Conservation (phyloP, 1,140 invertebrate genomes). For the Acromyrmex heyeri region DNA sequence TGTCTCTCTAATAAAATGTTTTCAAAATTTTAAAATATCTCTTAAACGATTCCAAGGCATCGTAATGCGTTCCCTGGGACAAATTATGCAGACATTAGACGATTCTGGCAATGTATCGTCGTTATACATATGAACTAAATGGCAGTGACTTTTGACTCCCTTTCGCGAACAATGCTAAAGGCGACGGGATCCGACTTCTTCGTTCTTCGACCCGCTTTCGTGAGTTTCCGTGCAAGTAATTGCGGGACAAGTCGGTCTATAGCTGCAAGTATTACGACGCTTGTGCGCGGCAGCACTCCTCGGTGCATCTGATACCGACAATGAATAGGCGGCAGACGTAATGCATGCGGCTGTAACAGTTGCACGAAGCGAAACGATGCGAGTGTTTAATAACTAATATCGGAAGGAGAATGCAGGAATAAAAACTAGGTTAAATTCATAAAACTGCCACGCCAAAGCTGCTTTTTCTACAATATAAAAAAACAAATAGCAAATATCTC, state of each 20-base stretch:
- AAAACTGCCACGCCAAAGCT: neutral
- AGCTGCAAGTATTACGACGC: slow-evolving; percentile 5
- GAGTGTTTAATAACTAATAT: slow-evolving; percentile 42
- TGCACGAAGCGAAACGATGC: slow-evolving; percentile 19
- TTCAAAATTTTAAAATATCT: neutral
- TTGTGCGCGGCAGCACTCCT: neutral
- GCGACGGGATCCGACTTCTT: neutral
- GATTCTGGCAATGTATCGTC: neutral
- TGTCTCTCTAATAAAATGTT: neutral
- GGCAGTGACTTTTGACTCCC: slow-evolving; percentile 26
- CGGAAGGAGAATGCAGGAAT: neutral
- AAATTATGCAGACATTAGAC: neutral
- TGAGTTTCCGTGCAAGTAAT: slow-evolving; percentile 53
- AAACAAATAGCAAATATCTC: neutral
- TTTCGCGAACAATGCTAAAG: slow-evolving; percentile 35
- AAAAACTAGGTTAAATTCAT: slow-evolving; percentile 20
- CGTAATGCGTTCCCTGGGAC: neutral
- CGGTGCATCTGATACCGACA: slow-evolving; percentile 44
- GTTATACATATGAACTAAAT: slow-evolving; percentile 16
- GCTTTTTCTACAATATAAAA: neutral
- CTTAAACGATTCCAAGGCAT: neutral
- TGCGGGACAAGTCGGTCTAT: slow-evolving; percentile 27
- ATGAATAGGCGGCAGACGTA: slow-evolving; percentile 43
- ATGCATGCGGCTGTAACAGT: slow-evolving; percentile 28
- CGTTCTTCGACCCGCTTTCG: slow-evolving; percentile 54